A percentile compares a stretch with the other conserved stretches of the same genome.
Evolutionary conservation across 2,888 invertebrate species (phyloP).

Genomic region (Blomia tropicalis): DNA sequence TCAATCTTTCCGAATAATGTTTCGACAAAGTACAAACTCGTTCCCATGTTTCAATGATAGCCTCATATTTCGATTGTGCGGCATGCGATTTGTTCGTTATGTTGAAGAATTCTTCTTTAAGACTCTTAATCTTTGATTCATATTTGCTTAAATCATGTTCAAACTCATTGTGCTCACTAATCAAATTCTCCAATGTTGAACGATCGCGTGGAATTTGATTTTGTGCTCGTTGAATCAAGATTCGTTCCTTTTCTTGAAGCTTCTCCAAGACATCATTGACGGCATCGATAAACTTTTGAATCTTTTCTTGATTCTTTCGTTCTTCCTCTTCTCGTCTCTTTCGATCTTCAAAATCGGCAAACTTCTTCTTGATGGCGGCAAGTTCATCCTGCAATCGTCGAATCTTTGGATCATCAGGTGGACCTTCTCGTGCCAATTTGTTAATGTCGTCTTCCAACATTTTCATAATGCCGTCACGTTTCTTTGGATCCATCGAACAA

Average conservation of each 20-base stretch:
- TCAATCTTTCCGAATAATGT: conserved; percentile 71
- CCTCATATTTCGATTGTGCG: conserved; percentile 73
- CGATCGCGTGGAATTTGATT: conserved; percentile 71
- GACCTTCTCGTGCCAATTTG: conserved; percentile 82
- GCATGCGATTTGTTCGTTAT: conserved; percentile 67
- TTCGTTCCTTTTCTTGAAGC: conserved; percentile 67
- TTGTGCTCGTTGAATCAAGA: conserved; percentile 62
- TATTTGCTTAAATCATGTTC: conserved; percentile 51
- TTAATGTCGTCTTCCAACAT: conserved; percentile 94
- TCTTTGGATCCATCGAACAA: conserved; percentile 84
- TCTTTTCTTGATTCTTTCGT: neutral
- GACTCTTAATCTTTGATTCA: conserved; percentile 54
- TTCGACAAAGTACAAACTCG: conserved; percentile 68
- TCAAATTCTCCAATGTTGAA: conserved; percentile 65
- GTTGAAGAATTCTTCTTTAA: conserved; percentile 46
- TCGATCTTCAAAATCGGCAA: conserved; percentile 55
- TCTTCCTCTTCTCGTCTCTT: conserved; percentile 26
- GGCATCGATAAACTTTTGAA: conserved; percentile 62
- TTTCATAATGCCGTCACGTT: conserved; percentile 81
- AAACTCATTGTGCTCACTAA: conserved; percentile 74
- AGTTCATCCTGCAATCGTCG: conserved; percentile 76
- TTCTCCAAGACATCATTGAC: conserved; percentile 58
- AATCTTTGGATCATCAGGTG: conserved; percentile 82
- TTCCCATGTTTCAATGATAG: conserved; percentile 79
- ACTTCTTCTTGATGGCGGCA: conserved; percentile 80